Evolutionary conservation across 2,888 invertebrate species (phyloP).

Genomic region (Pilophorus perplexus): DNA sequence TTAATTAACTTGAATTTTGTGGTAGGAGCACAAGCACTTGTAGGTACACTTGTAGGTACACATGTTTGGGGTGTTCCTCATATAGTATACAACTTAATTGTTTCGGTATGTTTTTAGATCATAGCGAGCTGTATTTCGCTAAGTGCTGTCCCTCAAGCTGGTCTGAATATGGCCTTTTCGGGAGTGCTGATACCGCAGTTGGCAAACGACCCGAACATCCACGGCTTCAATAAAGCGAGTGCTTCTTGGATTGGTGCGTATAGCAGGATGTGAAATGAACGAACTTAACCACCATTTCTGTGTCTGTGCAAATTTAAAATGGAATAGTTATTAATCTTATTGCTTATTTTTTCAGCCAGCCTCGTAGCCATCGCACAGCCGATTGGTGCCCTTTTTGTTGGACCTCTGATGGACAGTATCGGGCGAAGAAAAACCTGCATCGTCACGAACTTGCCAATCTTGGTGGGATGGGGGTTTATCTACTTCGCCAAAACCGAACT

Average conservation of each 20-base stretch:
- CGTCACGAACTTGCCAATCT: conserved; percentile 55
- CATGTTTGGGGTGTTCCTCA: too few species aligned
- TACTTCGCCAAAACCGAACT: conserved; percentile 52
- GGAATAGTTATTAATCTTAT: background rate
- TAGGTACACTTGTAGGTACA: background rate
- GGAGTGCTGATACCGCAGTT: conserved; percentile 59
- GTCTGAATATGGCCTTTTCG: conserved; percentile 61
- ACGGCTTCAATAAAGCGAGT: conserved; percentile 54
- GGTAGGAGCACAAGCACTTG: too few species aligned
- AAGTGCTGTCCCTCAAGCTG: conserved; percentile 58
- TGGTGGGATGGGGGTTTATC: conserved; percentile 56
- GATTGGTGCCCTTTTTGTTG: conserved; percentile 57
- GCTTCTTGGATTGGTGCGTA: conserved; percentile 60
- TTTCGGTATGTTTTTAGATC: conserved; percentile 32
- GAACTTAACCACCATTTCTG: background rate
- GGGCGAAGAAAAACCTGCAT: conserved; percentile 57
- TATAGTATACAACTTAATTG: too few species aligned
- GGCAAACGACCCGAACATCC: conserved; percentile 51
- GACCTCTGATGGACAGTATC: conserved; percentile 59
- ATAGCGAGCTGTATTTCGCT: conserved; percentile 55
- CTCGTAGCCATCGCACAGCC: conserved; percentile 58
- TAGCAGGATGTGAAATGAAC: background rate
- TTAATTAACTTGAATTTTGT: background rate
- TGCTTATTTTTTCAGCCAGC: conserved; percentile 54
- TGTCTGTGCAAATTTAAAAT: background rate